Conservation (phyloP, 2,113 vertebrate genomes). For the Malurus alboscapulatus region DNA sequence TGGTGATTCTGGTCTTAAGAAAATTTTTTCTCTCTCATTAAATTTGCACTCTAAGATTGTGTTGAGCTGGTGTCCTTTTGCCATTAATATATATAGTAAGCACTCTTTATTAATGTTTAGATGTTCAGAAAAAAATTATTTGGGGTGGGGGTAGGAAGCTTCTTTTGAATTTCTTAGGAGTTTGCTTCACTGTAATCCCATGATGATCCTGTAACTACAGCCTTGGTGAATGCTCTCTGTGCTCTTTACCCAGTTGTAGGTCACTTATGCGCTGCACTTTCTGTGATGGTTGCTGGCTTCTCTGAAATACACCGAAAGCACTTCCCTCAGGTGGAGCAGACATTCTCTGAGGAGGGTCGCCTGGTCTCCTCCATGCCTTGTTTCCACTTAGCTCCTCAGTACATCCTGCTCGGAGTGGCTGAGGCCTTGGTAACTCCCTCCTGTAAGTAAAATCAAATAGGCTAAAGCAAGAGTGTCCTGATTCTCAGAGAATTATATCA, state of each 20-base stretch:
- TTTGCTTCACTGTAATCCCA: neutral
- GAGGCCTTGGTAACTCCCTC: conserved; percentile 88
- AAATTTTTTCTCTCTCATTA: neutral
- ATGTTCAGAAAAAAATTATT: neutral
- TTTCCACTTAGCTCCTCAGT: conserved; percentile 85
- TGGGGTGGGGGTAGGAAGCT: neutral
- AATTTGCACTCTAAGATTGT: neutral
- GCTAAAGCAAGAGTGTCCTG: neutral
- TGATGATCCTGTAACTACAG: neutral
- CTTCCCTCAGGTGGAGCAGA: conserved; percentile 82
- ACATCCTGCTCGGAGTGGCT: conserved; percentile 87
- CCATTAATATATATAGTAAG: neutral
- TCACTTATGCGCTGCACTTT: conserved; percentile 79
- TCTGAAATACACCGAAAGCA: conserved; percentile 83
- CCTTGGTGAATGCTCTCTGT: neutral
- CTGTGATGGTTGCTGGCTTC: conserved; percentile 82
- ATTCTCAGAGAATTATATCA: neutral
- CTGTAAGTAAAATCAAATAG: conserved; percentile 75
- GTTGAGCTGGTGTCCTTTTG: neutral
- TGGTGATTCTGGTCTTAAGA: neutral
- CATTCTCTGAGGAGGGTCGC: conserved; percentile 77
- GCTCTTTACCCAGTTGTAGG: conserved; percentile 77
- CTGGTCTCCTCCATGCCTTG: conserved; percentile 88
- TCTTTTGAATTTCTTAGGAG: neutral
- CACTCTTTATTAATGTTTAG: neutral